Conservation (phyloP, 2,113 vertebrate genomes). For the Odocoileus hemionus region DNA sequence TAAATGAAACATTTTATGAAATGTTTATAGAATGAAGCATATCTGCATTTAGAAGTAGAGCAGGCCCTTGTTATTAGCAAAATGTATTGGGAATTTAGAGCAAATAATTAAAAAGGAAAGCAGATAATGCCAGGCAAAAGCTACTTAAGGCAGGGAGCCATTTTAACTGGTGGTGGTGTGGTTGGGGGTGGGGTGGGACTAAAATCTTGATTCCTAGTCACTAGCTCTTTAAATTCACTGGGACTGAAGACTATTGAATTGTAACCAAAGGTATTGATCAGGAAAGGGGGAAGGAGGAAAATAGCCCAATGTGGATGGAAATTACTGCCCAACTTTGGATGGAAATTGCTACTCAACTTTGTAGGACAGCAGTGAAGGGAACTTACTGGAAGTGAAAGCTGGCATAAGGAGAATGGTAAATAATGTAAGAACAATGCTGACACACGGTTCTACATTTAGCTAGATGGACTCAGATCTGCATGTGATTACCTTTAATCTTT, state of each 20-base stretch:
- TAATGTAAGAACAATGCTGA: conserved; percentile 58
- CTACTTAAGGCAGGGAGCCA: conserved; percentile 48
- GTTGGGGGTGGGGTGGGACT: neutral
- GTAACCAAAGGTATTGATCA: conserved; percentile 71
- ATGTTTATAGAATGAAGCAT: neutral
- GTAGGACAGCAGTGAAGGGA: conserved; percentile 60
- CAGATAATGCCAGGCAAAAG: conserved; percentile 63
- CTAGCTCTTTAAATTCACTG: conserved; percentile 74
- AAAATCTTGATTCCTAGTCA: conserved; percentile 59
- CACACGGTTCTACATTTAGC: conserved; percentile 27
- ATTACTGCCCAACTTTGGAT: conserved; percentile 64
- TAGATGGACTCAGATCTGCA: neutral
- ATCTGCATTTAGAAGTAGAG: conserved; percentile 65
- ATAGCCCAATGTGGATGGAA: conserved; percentile 59
- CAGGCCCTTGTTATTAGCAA: conserved; percentile 43
- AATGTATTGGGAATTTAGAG: conserved; percentile 62
- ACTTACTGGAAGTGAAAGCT: conserved; percentile 67
- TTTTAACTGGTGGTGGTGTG: conserved; percentile 26
- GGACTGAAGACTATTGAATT: conserved; percentile 61
- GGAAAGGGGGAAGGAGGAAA: conserved; percentile 74
- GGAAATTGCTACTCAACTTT: conserved; percentile 73
- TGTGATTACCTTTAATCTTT: neutral
- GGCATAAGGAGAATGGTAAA: conserved; percentile 50
- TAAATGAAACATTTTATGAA: conserved; percentile 50
- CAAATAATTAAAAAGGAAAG: conserved; percentile 71